Evolutionary conservation across 2,888 invertebrate species (phyloP).

Genomic region (Lasioglossum figueresi): DNA sequence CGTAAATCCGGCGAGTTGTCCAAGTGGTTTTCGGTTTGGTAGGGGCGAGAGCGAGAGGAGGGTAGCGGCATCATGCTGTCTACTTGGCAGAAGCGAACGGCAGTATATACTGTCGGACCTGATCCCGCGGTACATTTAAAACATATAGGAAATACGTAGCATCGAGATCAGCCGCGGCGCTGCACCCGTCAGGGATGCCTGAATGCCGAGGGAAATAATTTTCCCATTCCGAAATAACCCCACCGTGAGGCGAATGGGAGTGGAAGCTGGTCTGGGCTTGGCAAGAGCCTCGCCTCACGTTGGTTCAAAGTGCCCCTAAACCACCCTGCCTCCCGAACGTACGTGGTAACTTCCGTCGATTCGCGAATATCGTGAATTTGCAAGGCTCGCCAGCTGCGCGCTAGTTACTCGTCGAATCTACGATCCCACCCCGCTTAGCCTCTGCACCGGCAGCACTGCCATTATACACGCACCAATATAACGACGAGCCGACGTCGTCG

Average conservation of each 20-base stretch:
- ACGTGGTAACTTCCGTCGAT: constrained; percentile 71
- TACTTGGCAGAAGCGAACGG: constrained; percentile 34
- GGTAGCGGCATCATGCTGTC: not conserved
- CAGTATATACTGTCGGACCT: constrained; percentile 9
- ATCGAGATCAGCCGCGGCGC: constrained; percentile 46
- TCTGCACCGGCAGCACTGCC: constrained; percentile 29
- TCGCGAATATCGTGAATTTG: constrained; percentile 71
- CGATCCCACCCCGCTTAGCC: constrained; percentile 46
- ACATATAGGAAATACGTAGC: constrained; percentile 44
- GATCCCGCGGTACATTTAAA: constrained; percentile 51
- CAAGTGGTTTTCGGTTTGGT: not conserved
- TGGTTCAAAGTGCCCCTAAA: constrained; percentile 68
- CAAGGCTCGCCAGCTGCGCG: constrained; percentile 71
- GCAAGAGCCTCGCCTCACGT: constrained; percentile 64
- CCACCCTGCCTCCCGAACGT: constrained; percentile 59
- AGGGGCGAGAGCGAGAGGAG: not conserved
- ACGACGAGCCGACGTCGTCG: constrained; percentile 22
- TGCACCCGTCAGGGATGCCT: constrained; percentile 71
- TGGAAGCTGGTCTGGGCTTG: constrained; percentile 52
- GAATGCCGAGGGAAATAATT: constrained; percentile 74
- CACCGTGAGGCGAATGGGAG: constrained; percentile 44
- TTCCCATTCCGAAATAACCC: constrained; percentile 73
- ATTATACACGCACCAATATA: constrained; percentile 42
- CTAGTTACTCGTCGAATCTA: constrained; percentile 68
- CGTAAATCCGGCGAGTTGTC: constrained; percentile 9